Percentiles rank a stretch among this genome's conserved stretches.
Conservation (phyloP, 1,140 invertebrate species). For the Ephestia elutella region DNA sequence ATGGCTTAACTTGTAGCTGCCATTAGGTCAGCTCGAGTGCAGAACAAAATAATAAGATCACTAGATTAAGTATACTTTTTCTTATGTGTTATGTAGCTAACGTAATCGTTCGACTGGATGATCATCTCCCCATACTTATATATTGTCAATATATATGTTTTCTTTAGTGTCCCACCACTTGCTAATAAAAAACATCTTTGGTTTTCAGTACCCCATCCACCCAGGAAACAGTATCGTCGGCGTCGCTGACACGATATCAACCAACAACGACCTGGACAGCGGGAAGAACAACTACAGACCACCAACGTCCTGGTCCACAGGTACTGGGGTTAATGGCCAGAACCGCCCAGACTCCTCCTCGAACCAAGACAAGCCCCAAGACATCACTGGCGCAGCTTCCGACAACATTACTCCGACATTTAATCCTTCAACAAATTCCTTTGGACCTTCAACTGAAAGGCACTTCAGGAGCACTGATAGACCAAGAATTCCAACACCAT, state of each 20-base stretch:
- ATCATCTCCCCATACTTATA: no score
- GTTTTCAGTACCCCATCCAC: constrained; percentile 49
- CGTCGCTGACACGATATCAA: constrained; percentile 45
- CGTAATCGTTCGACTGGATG: no score
- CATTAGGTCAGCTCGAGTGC: no score
- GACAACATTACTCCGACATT: constrained; percentile 27
- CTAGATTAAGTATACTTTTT: no score
- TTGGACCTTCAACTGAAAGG: constrained; percentile 13
- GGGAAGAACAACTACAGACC: constrained; percentile 49
- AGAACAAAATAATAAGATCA: no score
- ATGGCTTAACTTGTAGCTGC: no score
- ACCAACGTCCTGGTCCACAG: constrained; percentile 45
- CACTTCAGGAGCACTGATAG: constrained; percentile 6
- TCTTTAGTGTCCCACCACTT: no score
- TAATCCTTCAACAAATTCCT: neutral
- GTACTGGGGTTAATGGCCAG: constrained; percentile 18
- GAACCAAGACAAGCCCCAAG: constrained; percentile 8
- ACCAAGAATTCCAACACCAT: constrained; percentile 17
- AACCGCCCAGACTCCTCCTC: constrained; percentile 5
- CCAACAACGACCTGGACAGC: constrained; percentile 53
- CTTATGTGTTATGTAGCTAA: no score
- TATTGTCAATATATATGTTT: no score
- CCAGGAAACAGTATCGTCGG: constrained; percentile 63
- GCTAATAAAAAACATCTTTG: no score
- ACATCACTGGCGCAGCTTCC: constrained; percentile 29